Base-by-base conservation (phyloP, 2,113 vertebrate species). In the Lanius collurio region DNA sequence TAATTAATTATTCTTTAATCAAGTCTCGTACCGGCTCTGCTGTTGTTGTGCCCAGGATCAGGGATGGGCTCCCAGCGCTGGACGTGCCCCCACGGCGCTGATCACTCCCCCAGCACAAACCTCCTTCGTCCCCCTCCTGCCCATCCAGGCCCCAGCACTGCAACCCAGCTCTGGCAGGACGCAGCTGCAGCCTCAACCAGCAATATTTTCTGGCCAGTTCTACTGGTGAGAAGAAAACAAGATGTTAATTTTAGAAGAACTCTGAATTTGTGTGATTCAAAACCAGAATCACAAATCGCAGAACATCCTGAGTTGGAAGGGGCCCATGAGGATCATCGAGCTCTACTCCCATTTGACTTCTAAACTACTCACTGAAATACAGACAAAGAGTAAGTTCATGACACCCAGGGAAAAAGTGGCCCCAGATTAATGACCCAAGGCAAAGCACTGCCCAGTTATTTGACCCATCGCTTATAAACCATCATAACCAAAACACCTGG, bases 11-110 rank as follows among this genome's bases (percentile, higher is more conserved):
- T 63, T 90, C 39, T 26, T 87, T 76, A 92, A 89, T 63, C 68
- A 59, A 73, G 59, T 49, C 74, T 84, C 31, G 8, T 14, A 63
- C 62, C 53, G n/a, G 75, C 69, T 53, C 15, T n/a, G 11, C 63
- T 20, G 21, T 39, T 59, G 7, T 4, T 35, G 42, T 69, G 70
- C 22, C 83, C 37, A 56, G 64, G 59, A 62, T 35, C 64, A 23
- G 63, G 1, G 47, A 42, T 12, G 50, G 20, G 65, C 50, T 23
- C 27, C 42, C 75, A 14, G 39, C 8, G 33, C 63, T 5, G 28
- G 50, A 50, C 6, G 17, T 2, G 22, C 33, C 59, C 8, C 0
- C 1, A 0, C 7, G 1, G 2, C 1, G 3, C 41, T 1, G 14
- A 20, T 7, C 50, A 2, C 50, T 24, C 39, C 56, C 10, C 14